A percentile compares a stretch with the other conserved stretches of the same genome.
These are phyloP conservation scores for Tenodera sinensis DNA, from an alignment of 2,888 invertebrate genomes.

Conservation along the genomic window DNA sequence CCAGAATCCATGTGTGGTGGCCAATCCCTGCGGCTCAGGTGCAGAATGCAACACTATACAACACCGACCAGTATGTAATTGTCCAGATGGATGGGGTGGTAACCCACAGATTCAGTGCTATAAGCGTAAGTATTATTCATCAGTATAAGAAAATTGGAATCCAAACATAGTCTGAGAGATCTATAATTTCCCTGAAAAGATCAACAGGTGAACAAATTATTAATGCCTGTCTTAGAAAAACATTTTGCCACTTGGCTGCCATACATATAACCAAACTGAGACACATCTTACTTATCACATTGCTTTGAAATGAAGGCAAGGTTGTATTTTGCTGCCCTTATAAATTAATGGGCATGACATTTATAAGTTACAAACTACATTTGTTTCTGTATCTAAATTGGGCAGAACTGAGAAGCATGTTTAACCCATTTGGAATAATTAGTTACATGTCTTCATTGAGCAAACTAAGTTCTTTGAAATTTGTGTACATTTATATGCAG, in stretches of 20 bases:
- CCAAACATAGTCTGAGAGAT: neutral
- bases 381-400: no score
- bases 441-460: neutral
- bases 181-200: neutral
- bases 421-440: neutral
- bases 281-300: no score
- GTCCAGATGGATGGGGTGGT: slow-evolving; percentile 82
- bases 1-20: slow-evolving; percentile 72
- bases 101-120: slow-evolving; percentile 82
- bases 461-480: neutral
- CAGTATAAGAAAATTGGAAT: neutral
- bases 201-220: neutral
- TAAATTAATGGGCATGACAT: no score
- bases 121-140: slow-evolving; percentile 62
- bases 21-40: slow-evolving; percentile 74
- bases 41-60: slow-evolving; percentile 74
- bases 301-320: no score
- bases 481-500: neutral
- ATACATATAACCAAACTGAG: no score
- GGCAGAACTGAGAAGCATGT: no score
- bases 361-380: no score
- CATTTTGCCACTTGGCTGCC: no score
- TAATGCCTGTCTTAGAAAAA: neutral
- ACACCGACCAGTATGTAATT: slow-evolving; percentile 79
- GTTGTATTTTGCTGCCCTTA: no score